Evolutionary conservation across 2,113 vertebrate species (phyloP).

Genomic region (Rhynchomys soricoides): DNA sequence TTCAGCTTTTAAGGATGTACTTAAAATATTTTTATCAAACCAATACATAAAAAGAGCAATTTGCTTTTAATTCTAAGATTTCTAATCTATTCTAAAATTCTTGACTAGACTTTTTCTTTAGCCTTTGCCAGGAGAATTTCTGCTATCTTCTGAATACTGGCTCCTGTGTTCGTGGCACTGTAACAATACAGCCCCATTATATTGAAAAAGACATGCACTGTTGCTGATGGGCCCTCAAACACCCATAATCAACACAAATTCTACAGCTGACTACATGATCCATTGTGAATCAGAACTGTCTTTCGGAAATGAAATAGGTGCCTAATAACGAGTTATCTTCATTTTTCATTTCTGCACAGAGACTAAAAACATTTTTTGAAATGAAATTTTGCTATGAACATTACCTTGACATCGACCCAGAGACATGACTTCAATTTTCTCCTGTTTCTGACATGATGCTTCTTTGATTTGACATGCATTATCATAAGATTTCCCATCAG

Average conservation of each 20-base stretch:
- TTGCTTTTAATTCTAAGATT: slow-evolving; percentile 50
- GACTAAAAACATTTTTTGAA: slow-evolving; percentile 85
- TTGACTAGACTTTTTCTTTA: slow-evolving; percentile 9
- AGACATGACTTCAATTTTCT: slow-evolving; percentile 99
- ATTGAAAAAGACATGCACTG: neutral
- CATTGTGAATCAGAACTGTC: slow-evolving; percentile 54
- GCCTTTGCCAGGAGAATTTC: neutral
- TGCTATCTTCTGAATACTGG: neutral
- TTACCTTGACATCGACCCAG: slow-evolving; percentile 99
- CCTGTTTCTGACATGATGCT: slow-evolving; percentile 99
- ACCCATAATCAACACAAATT: slow-evolving; percentile 34
- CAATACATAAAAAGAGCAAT: neutral
- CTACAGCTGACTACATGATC: neutral
- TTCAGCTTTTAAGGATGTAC: neutral
- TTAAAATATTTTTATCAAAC: slow-evolving; percentile 53
- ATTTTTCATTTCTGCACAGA: slow-evolving; percentile 68
- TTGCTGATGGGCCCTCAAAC: neutral
- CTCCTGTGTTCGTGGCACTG: neutral
- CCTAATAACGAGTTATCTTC: slow-evolving; percentile 72
- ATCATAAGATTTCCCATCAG: slow-evolving; percentile 98
- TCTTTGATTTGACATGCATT: slow-evolving; percentile 99
- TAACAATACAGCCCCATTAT: neutral
- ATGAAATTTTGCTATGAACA: slow-evolving; percentile 83
- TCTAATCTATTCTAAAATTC: slow-evolving; percentile 35
- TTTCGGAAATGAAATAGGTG: slow-evolving; percentile 68